A percentile compares a stretch with the other conserved stretches of the same genome.
phyloP scores from a whole-genome alignment of 2,113 vertebrate species.

The Paralichthys olivaceus region DNA sequence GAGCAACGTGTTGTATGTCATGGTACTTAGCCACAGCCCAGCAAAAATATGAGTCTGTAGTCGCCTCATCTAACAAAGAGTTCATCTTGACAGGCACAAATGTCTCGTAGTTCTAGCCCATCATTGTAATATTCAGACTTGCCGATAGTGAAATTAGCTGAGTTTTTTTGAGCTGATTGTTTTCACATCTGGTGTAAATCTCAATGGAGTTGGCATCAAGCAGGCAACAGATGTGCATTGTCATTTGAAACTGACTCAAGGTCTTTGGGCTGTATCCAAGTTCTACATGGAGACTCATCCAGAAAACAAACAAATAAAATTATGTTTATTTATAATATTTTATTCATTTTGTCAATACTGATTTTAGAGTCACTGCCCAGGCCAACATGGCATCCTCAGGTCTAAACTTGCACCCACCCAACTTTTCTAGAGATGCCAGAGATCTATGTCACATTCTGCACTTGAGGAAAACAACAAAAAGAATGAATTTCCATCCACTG shows the following conservation, averaged over 20 bases:
- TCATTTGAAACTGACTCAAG: background rate
- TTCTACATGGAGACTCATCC: background rate
- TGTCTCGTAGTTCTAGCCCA: no score
- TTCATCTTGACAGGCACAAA: no score
- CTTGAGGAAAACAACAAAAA: background rate
- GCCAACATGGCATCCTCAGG: background rate
- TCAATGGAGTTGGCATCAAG: background rate
- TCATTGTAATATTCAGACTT: no score
- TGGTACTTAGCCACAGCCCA: no score
- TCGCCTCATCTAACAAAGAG: no score
- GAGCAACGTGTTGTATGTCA: no score
- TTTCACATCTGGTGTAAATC: background rate
- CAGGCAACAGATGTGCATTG: background rate
- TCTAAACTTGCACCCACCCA: background rate
- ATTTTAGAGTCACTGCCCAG: background rate
- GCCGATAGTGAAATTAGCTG: background rate
- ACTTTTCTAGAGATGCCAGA: background rate
- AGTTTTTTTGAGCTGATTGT: background rate
- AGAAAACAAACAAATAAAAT: background rate
- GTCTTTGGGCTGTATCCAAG: background rate
- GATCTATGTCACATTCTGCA: constrained; percentile 1
- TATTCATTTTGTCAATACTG: background rate
- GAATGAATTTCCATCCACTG: background rate
- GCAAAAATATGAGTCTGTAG: no score
- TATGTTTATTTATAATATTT: background rate